Conservation (phyloP, 2,888 invertebrate genomes). For the Phyllotreta striolata region DNA sequence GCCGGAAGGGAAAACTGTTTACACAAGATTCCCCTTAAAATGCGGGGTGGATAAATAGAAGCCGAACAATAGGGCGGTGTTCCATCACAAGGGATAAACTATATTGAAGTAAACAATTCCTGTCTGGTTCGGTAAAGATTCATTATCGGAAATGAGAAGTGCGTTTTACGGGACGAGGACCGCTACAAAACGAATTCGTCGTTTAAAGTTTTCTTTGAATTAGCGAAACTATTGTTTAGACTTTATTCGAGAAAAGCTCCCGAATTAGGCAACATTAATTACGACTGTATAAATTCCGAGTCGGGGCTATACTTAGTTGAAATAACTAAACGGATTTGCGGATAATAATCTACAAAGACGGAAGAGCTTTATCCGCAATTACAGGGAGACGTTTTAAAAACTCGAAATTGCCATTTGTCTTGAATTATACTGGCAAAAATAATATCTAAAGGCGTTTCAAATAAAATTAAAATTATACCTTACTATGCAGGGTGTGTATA, state of each 20-base stretch:
- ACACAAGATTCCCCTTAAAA: conserved; percentile 47
- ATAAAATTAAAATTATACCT: too few species aligned
- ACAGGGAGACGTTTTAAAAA: too few species aligned
- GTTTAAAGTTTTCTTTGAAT: conserved; percentile 28
- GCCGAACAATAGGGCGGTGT: conserved; percentile 53
- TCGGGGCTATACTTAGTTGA: background rate
- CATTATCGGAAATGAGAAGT: conserved; percentile 29
- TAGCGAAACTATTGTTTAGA: conserved; percentile 28
- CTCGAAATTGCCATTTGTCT: too few species aligned
- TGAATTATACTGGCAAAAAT: too few species aligned
- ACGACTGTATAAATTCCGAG: conserved; percentile 17
- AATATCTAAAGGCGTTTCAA: too few species aligned
- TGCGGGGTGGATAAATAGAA: conserved; percentile 55
- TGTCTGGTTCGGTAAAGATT: conserved; percentile 23
- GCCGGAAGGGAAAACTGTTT: conserved; percentile 38
- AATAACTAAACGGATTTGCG: conserved; percentile 25
- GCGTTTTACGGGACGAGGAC: conserved; percentile 20
- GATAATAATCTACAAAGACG: conserved; percentile 11
- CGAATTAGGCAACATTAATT: conserved; percentile 28
- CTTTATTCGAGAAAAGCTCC: conserved; percentile 23
- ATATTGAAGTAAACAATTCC: conserved; percentile 36
- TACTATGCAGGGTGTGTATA: too few species aligned
- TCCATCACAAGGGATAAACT: conserved; percentile 41
- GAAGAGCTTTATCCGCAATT: background rate
- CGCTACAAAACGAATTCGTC: conserved; percentile 26